Evolutionary conservation across 1,140 invertebrate species (phyloP).

Genomic region (Drosophila kohkoa): DNA sequence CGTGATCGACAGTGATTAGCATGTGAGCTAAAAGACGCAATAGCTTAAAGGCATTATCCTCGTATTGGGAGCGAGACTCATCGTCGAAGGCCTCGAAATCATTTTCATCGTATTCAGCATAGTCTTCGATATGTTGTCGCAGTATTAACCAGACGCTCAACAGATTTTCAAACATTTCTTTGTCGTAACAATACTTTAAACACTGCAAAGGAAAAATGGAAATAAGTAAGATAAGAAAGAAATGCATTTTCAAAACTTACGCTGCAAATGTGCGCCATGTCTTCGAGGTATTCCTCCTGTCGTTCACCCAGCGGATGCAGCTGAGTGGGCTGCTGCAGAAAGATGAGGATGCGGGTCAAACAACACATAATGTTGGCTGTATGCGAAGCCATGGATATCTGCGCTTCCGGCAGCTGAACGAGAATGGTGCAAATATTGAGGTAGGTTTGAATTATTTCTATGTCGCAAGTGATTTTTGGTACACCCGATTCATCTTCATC

Average conservation of each 20-base stretch:
- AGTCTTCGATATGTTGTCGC: slow-evolving; percentile 59
- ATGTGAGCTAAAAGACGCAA: slow-evolving; percentile 60
- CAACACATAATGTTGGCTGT: slow-evolving; percentile 66
- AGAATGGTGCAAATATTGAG: slow-evolving; percentile 81
- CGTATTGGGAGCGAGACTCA: slow-evolving; percentile 64
- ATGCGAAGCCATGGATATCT: slow-evolving; percentile 57
- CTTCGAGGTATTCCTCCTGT: slow-evolving; percentile 74
- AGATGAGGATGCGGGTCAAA: slow-evolving; percentile 57
- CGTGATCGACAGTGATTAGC: slow-evolving; percentile 40
- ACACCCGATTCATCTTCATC: slow-evolving; percentile 44
- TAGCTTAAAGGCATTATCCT: slow-evolving; percentile 65
- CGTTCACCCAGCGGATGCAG: slow-evolving; percentile 64
- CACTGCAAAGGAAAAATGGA: slow-evolving; percentile 34
- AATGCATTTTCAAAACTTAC: slow-evolving; percentile 27
- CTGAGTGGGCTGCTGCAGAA: slow-evolving; percentile 66
- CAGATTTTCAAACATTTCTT: slow-evolving; percentile 51
- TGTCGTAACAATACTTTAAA: slow-evolving; percentile 65
- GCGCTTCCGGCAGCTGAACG: slow-evolving; percentile 75
- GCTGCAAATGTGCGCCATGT: slow-evolving; percentile 75
- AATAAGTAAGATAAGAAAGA: not conserved
- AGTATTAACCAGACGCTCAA: slow-evolving; percentile 51
- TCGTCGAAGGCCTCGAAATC: slow-evolving; percentile 68
- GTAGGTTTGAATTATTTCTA: slow-evolving; percentile 78
- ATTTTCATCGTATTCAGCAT: slow-evolving; percentile 53
- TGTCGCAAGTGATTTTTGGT: slow-evolving; percentile 67